Conservation (phyloP, 2,113 vertebrate genomes). For the rabbit (Oryctolagus cuniculus) region DNA sequence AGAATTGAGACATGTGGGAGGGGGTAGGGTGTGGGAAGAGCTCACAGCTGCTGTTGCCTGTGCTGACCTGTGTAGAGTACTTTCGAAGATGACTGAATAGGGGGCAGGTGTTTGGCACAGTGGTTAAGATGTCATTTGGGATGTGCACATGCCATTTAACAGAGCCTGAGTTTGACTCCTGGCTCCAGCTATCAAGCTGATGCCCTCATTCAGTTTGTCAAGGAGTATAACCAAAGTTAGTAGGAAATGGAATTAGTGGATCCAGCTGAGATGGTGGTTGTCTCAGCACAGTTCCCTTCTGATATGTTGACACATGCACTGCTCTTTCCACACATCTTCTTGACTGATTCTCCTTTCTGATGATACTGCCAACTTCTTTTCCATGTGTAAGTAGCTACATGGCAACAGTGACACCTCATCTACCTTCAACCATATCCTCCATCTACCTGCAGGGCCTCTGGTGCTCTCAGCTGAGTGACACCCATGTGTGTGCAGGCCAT, state of each 20-base stretch:
- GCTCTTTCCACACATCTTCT: conserved; percentile 95
- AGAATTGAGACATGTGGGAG: background rate
- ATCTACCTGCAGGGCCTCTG: background rate
- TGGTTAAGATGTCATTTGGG: too few relatives aligned
- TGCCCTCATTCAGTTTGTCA: conserved; percentile 93
- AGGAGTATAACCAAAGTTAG: conserved; percentile 93
- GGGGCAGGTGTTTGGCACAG: background rate
- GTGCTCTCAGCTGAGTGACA: conserved; percentile 13
- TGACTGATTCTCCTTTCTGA: conserved; percentile 92
- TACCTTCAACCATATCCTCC: background rate
- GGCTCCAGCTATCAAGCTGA: background rate
- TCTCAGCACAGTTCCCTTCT: conserved; percentile 94
- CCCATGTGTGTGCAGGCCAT: background rate
- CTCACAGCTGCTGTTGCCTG: background rate
- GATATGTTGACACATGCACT: conserved; percentile 94
- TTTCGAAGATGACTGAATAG: conserved; percentile 31
- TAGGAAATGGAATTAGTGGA: conserved; percentile 84
- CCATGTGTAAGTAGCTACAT: background rate
- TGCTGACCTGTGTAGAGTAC: background rate
- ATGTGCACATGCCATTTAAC: too few relatives aligned
- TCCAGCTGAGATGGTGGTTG: conserved; percentile 93
- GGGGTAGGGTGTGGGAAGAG: background rate
- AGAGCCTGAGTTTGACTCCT: background rate
- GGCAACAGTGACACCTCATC: background rate
- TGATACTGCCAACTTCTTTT: background rate